Base-by-base conservation (phyloP, 2,113 vertebrate genomes). In the Catharus fuscescens region DNA sequence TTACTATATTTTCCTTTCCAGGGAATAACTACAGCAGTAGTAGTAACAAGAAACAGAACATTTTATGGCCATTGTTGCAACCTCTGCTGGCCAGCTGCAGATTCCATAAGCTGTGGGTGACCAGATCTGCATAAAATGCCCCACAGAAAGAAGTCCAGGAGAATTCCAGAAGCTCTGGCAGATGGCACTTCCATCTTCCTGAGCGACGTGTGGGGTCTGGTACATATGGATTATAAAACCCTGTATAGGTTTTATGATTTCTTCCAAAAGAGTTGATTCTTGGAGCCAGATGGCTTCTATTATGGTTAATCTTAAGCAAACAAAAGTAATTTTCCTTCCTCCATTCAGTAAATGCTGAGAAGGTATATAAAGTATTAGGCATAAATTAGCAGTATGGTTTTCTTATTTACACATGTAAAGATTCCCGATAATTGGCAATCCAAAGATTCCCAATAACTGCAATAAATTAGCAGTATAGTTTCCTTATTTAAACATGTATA, bases 121-220 rank as follows among this genome's bases (percentile, higher is more conserved):
- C 12, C 42, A 56, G 38, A 29, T 65, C 60, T 57, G 11, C 21
- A 2, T 32, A 10, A 29, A 61, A 8, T 47, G 31, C 89, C 44
- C 48, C 14, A 12, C 21, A 64, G 44, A 80, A 86, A 32, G 21
- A 72, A 67, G 48, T 12, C 17, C 36, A 42, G n/a, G 69, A 56
- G 78, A n/a, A 3, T 74, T 85, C 13, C 74, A 84, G 53, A 42
- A 56, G 11, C 53, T 59, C 24, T 23, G 24, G 44, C 52, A 82
- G 56, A 23, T 88, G 56, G 65, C 54, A 66, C 54, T 85, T 92
- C 31, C 31, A 5, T 74, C 80, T 86, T 79, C 47, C 61, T 53
- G 81, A 47, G 12, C 3, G 0, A 17, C 0, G 0, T 44, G 28
- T 29, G 48, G 53, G 10, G 7, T 26, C 60, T 92, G 73, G 18